Evolutionary conservation across 2,888 invertebrate genomes (phyloP), one percentile per base, ranked within the genome.

Genomic region (Anorthoa munda): DNA sequence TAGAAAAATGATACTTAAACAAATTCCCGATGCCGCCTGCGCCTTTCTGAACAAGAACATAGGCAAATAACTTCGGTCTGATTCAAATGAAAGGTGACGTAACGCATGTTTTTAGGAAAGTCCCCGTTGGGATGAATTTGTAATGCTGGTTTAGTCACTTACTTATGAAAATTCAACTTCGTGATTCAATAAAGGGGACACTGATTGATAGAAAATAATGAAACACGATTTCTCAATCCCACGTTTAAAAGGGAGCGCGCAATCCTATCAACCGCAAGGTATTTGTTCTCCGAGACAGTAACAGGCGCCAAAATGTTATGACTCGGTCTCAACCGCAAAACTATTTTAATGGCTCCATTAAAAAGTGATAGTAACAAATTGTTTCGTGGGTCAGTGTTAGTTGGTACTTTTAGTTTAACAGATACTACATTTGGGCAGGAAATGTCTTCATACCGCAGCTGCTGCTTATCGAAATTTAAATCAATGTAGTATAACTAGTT

Each of bases 291-390:
- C 78, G 78, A 87, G 89, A 85, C 88, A 88, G 89, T 89, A 90
- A 92, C 88, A 91, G 90, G 90, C 90, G 92, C 92, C 93, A 92
- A 94, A 94, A 93, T 93, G 90, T 93, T 93, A 92, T 90, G 91
- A 92, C 91, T 90, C 89, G 89, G 86, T 91, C 88, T 87, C 81
- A 92, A 94, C 94, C 94, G 93, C 95, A 94, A 91, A 93, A 93
- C 92, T 92, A 93, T 94, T 95, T 93, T 94, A 94, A 95, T 94
- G 93, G 92, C 89, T 92, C 92, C 93, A 95, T 95, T 95, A 95
- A 94, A 94, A 94, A 93, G 93, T 94, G 95, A 95, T 94, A 94
- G 94, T 93, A 88, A 95, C 95, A 95, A 95, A 95, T 95, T 91
- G 92, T 91, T 92, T 89, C 90, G 86, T 90, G 88, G 90, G 88